Evolutionary conservation across 1,140 invertebrate genomes (phyloP).

Genomic region (Heliconius melpomene): DNA sequence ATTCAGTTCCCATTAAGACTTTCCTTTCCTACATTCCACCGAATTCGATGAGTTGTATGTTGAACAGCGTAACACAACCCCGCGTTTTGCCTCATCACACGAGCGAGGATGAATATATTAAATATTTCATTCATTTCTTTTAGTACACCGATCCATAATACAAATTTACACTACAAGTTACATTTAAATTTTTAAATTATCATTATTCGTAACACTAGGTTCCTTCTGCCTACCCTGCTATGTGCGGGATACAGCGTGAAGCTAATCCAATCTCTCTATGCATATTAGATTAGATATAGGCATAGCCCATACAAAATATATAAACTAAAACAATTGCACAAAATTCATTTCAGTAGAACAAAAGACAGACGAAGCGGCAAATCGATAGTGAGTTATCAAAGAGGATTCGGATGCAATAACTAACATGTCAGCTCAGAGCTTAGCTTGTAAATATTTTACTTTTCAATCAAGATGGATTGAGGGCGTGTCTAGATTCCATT

Average conservation of each 20-base stretch:
- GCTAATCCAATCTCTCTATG: too few relatives aligned
- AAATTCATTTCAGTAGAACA: slow-evolving; percentile 30
- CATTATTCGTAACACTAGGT: background rate
- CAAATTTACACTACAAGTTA: too few relatives aligned
- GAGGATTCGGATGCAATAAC: slow-evolving; percentile 39
- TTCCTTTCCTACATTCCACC: too few relatives aligned
- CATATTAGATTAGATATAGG: too few relatives aligned
- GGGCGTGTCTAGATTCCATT: background rate
- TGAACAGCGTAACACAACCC: too few relatives aligned
- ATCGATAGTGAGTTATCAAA: slow-evolving; percentile 37
- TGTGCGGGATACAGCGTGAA: background rate
- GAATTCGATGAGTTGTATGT: too few relatives aligned
- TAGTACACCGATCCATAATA: too few relatives aligned
- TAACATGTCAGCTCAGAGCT: slow-evolving; percentile 28
- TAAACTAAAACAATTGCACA: slow-evolving; percentile 3
- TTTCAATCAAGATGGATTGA: slow-evolving; percentile 31
- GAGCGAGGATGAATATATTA: too few relatives aligned
- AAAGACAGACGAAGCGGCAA: slow-evolving; percentile 27
- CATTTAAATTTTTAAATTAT: too few relatives aligned
- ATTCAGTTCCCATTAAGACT: too few relatives aligned
- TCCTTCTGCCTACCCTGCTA: background rate
- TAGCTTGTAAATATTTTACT: slow-evolving; percentile 33
- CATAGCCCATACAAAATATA: background rate
- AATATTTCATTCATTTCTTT: too few relatives aligned
- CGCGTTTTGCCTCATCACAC: too few relatives aligned